Evolutionary conservation across 2,888 invertebrate genomes (phyloP), one percentile per base, ranked within the genome.

Genomic region (Hypolimnas misippus): DNA sequence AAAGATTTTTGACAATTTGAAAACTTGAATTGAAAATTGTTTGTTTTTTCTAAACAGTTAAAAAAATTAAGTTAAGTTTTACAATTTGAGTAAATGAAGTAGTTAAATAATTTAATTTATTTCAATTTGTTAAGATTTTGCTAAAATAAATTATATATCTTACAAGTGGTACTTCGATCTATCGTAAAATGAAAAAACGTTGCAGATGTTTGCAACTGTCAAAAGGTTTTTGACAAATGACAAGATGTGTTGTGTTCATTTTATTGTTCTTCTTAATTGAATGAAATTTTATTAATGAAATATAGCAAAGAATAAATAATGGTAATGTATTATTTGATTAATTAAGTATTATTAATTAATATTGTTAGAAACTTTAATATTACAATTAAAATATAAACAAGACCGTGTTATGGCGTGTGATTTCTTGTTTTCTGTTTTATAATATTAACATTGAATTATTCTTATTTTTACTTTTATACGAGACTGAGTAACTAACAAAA

Each of bases 181-280:
- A 44, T 16, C 53, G 46, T 35, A 53, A 38, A 59, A 53, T 44
- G 50, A n/a, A 5, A n/a, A 31, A 35, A 33, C 14, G 19, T 46
- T 46, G 49, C 40, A 31, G 29, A 21, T 29, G 35, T 40, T 38
- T 16, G 33, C 33, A 46, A 35, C 5, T 25, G 53, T 60, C 59
- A 60, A 53, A 10, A 5, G n/a, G 1, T 21, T 21, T 60, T 54
- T 60, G 54, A 49, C 54, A 38, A 14, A 14, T 38, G 33, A 35
- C 35, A 38, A 38, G 25, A 25, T 25, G 12, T 35, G 12, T 3
- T 35, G 33, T 35, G 33, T 35, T 12, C 33, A 35, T 10, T 35
- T 35, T 7, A 8, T 35, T 1, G n/a, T n/a, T n/a, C n/a, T n/a
- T n/a, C n/a, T n/a, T n/a, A n/a, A n/a, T n/a, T n/a, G n/a, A n/a